A percentile compares a stretch with the other conserved stretches of the same genome.
Conservation (phyloP, 2,888 invertebrate genomes). For the Helleia helle region DNA sequence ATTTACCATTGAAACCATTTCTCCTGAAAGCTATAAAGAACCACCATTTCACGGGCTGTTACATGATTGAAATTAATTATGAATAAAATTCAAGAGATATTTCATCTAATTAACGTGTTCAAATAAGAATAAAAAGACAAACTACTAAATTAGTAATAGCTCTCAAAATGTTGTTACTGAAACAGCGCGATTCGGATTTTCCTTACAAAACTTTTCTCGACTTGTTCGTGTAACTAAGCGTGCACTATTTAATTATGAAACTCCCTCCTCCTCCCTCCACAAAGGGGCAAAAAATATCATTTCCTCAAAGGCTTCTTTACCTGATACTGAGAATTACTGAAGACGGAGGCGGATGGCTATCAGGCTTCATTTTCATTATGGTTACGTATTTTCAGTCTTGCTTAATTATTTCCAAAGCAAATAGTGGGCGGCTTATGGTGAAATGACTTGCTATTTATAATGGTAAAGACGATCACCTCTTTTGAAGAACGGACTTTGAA, state of each 20-base stretch:
- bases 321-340: slow-evolving; percentile 17
- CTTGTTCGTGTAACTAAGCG: slow-evolving; percentile 48
- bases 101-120: slow-evolving; percentile 25
- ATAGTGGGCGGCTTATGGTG: too few relatives aligned
- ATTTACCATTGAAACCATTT: too few relatives aligned
- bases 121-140: slow-evolving; percentile 29
- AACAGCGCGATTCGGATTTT: slow-evolving; percentile 32
- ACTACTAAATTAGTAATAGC: slow-evolving; percentile 33
- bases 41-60: too few relatives aligned
- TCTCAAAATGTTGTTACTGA: slow-evolving; percentile 27
- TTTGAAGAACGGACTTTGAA: too few relatives aligned
- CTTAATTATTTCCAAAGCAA: too few relatives aligned
- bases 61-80: too few relatives aligned
- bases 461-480: too few relatives aligned
- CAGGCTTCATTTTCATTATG: slow-evolving; percentile 10
- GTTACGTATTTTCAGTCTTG: background rate
- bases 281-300: slow-evolving; percentile 31
- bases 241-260: slow-evolving; percentile 56
- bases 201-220: slow-evolving; percentile 33
- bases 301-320: slow-evolving; percentile 34
- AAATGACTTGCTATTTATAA: too few relatives aligned
- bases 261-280: slow-evolving; percentile 29
- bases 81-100: too few relatives aligned
- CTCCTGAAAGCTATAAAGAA: too few relatives aligned
- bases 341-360: slow-evolving; percentile 16